Evolutionary conservation across 2,888 invertebrate species (phyloP).

Genomic region (Malachius bipustulatus): DNA sequence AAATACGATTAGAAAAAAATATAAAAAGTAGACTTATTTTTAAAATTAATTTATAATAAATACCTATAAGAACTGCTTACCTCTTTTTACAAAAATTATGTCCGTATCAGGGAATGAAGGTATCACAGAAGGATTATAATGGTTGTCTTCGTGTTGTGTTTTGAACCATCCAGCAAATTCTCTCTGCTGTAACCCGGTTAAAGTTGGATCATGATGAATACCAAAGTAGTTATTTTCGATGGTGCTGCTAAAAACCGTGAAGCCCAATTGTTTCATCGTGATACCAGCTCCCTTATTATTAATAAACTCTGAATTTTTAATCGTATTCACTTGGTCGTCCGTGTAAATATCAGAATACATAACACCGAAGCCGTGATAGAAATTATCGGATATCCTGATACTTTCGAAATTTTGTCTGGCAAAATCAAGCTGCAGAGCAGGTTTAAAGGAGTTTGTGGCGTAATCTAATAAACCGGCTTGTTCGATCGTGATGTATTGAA

Average conservation of each 20-base stretch:
- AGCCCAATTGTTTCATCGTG: slow-evolving; percentile 76
- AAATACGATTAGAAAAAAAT: no score
- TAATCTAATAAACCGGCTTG: slow-evolving; percentile 91
- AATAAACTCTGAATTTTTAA: slow-evolving; percentile 73
- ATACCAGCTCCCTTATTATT: slow-evolving; percentile 82
- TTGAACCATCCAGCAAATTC: slow-evolving; percentile 90
- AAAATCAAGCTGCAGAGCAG: slow-evolving; percentile 81
- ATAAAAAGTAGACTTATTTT: no score
- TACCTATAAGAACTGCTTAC: no score
- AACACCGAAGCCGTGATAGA: slow-evolving; percentile 87
- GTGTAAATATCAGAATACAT: slow-evolving; percentile 90
- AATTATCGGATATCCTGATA: slow-evolving; percentile 70
- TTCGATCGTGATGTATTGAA: slow-evolving; percentile 81
- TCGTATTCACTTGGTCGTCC: slow-evolving; percentile 66
- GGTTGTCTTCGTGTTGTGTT: slow-evolving; percentile 56
- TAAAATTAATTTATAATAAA: no score
- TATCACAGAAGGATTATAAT: slow-evolving; percentile 61
- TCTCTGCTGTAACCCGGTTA: slow-evolving; percentile 71
- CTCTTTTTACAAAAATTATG: slow-evolving; percentile 21
- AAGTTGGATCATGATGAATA: slow-evolving; percentile 81
- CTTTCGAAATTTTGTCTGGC: slow-evolving; percentile 73
- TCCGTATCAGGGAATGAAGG: slow-evolving; percentile 47
- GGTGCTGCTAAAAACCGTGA: slow-evolving; percentile 62
- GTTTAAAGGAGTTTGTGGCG: slow-evolving; percentile 73
- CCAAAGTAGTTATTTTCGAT: slow-evolving; percentile 85